phyloP scores from a whole-genome alignment of 2,113 vertebrate species.

The Todiramphus chloris region DNA sequence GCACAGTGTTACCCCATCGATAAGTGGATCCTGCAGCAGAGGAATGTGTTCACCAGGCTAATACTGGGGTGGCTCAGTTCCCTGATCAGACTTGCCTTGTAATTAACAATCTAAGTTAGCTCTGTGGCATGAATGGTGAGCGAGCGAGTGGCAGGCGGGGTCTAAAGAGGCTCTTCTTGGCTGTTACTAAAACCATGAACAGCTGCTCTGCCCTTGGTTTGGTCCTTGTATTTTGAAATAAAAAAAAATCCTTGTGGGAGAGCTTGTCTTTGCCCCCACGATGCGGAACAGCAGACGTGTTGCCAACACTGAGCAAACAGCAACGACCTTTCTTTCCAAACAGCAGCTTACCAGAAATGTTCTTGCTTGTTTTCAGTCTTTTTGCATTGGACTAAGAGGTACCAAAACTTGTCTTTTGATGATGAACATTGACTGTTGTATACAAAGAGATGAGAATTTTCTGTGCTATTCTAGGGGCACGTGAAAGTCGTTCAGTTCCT shows the following conservation, averaged over 20 bases:
- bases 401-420: not conserved
- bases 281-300: not conserved
- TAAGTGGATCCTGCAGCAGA: not conserved
- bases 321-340: not conserved
- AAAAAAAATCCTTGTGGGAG: not conserved
- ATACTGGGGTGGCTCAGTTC: not conserved
- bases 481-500: constrained; percentile 98
- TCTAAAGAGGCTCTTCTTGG: not conserved
- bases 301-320: not conserved
- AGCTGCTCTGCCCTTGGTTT: not conserved
- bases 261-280: not conserved
- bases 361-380: not conserved
- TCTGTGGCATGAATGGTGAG: accelerated
- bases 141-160: not conserved
- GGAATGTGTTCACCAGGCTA: not conserved
- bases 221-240: not conserved
- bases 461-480: constrained; percentile 83
- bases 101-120: not conserved
- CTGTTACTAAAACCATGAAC: not conserved
- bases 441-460: not conserved
- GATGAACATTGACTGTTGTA: not conserved
- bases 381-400: not conserved
- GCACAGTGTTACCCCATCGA: not conserved
- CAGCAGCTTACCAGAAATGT: not conserved
- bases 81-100: not conserved